These are phyloP conservation scores for Pipistrellus nathusii DNA, from an alignment of 2,797 vertebrate species.

Conservation along the genomic window DNA sequence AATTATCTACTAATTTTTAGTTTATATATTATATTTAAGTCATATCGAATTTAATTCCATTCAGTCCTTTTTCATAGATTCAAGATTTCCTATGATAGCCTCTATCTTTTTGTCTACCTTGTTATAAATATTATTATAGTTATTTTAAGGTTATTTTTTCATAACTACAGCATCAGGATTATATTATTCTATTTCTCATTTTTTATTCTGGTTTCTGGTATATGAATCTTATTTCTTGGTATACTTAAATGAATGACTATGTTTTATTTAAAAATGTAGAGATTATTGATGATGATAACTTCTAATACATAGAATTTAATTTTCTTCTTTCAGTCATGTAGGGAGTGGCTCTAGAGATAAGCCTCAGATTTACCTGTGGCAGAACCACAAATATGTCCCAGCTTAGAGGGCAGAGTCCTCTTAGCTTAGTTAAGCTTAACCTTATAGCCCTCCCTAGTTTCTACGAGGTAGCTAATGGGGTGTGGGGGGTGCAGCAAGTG, in stretches of 20 bases:
- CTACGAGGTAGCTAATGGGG: too few relatives aligned
- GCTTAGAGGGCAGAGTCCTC: too few relatives aligned
- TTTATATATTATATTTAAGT: background rate
- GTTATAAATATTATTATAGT: background rate
- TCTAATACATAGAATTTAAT: background rate
- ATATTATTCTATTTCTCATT: background rate
- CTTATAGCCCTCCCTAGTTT: too few relatives aligned
- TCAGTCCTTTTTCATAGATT: background rate
- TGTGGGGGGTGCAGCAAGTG: too few relatives aligned
- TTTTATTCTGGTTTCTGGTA: background rate
- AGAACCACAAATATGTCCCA: too few relatives aligned
- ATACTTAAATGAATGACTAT: background rate
- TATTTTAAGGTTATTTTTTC: background rate
- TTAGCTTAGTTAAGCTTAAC: too few relatives aligned
- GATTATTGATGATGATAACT: background rate
- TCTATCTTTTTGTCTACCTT: background rate
- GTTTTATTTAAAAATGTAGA: background rate
- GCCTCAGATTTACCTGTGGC: too few relatives aligned
- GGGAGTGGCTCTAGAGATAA: too few relatives aligned
- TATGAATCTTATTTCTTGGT: background rate
- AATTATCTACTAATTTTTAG: background rate
- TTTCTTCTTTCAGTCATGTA: background rate
- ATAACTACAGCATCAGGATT: background rate
- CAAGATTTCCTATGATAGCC: background rate
- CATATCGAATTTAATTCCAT: background rate